Base-by-base conservation (phyloP, 23 tunicate genomes). In the Trididemnum clinides region DNA sequence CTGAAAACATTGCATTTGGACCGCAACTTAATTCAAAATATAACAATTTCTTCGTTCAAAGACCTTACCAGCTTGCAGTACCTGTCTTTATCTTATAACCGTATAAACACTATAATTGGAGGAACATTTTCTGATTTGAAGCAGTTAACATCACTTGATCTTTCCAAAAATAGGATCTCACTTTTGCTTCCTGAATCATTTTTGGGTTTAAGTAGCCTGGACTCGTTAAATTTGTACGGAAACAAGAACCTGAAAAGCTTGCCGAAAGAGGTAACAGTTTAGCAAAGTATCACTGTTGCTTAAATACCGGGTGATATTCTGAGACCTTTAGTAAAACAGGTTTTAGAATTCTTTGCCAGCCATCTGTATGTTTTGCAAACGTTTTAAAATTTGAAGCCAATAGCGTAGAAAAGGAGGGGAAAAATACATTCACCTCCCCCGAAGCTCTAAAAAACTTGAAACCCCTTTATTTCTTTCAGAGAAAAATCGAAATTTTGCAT, bases 31-130 rank as follows among this genome's bases (percentile, higher is more conserved):
- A 87, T 92, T 4, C 1, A 70, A 23, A 23, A 51, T 31, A 34
- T 92, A n/a, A 10, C 73, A n/a, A 21, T 1, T 2, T 1, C 72
- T 32, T 23, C 58, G 3, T 51, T 89, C 15, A 33, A 33, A 0
- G 37, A 77, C 19, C 27, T 66, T 22, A 23, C 28, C 34, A 23
- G 7, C 5, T 77, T 92, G 64, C 69, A 92, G 76, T 21, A 75
- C 19, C 69, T 92, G 50, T 75, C 76, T 33, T 54, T 92, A 30
- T 87, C 87, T 1, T 30, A 80, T 36, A 92, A 92, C 88, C 69
- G 30, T 26, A 59, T 92, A 1, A 38, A 50, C 3, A 4, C 26
- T n/a, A 51, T 92, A 21, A 33, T 72, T n/a, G 85, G 34, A n/a
- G 70, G 75, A 1, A 72, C 39, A 1, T 92, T 92, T 76, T 5